A percentile compares a stretch with the other conserved stretches of the same genome.
Evolutionary conservation across 2,888 invertebrate species (phyloP).

Genomic region (Leptura quadrifasciata): DNA sequence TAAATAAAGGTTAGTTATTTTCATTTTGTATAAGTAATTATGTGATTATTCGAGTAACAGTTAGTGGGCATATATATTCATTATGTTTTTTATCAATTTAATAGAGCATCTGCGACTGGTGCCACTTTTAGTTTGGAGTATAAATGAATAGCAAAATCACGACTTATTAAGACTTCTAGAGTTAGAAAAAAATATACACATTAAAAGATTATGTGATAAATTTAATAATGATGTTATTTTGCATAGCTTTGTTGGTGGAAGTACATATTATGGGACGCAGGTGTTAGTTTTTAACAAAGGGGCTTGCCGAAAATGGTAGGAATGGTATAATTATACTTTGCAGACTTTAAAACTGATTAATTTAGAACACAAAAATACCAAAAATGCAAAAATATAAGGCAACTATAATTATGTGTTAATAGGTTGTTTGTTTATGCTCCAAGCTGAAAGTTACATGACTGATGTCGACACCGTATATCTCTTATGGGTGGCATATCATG

Average conservation of each 20-base stretch:
- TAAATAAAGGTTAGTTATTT: neutral
- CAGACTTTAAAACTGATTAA: too few species aligned
- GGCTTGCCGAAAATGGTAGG: neutral
- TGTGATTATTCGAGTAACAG: constrained; percentile 32
- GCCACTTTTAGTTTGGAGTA: neutral
- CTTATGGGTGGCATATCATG: neutral
- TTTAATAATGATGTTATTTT: too few species aligned
- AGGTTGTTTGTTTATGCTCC: neutral
- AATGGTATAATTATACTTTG: neutral
- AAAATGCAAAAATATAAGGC: neutral
- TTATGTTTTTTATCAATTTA: neutral
- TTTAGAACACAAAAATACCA: neutral
- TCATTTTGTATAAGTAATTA: constrained; percentile 21
- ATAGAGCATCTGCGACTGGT: neutral
- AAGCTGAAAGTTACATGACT: neutral
- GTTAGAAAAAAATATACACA: too few species aligned
- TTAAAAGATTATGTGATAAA: too few species aligned
- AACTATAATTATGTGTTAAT: neutral
- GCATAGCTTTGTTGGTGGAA: neutral
- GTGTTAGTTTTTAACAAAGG: neutral
- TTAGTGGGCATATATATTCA: constrained; percentile 26
- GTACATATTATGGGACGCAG: neutral
- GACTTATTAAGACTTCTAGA: neutral
- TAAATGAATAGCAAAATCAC: neutral
- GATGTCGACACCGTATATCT: neutral